Percentiles rank a stretch among this genome's conserved stretches.
Conservation (phyloP, 2,113 vertebrate species). For the Malurus elegans region DNA sequence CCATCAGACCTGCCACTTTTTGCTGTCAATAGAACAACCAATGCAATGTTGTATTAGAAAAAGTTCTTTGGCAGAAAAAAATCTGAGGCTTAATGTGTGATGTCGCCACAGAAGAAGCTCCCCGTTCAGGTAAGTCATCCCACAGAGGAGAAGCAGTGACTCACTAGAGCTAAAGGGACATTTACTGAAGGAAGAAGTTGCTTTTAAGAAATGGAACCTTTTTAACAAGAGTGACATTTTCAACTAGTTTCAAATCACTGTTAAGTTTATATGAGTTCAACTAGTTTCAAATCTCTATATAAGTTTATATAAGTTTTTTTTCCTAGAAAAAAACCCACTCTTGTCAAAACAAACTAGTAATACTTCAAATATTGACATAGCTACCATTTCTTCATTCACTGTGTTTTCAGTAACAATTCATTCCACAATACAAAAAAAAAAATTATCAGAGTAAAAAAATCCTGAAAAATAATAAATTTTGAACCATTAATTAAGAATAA, state of each 20-base stretch:
- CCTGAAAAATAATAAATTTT: neutral
- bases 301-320: neutral
- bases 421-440: neutral
- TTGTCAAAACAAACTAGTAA: neutral
- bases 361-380: neutral
- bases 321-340: neutral
- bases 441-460: neutral
- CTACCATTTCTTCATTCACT: neutral
- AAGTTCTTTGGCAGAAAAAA: neutral
- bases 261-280: neutral
- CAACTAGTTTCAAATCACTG: neutral
- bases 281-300: neutral
- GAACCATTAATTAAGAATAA: neutral
- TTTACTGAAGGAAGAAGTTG: neutral
- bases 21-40: neutral
- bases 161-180: neutral
- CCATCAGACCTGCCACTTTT: neutral
- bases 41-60: neutral
- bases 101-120: neutral
- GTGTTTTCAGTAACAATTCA: neutral
- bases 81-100: neutral
- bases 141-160: neutral
- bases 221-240: neutral
- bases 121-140: neutral
- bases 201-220: neutral